Conservation (phyloP, 2,888 invertebrate species). For the Thymelicus sylvestris region DNA sequence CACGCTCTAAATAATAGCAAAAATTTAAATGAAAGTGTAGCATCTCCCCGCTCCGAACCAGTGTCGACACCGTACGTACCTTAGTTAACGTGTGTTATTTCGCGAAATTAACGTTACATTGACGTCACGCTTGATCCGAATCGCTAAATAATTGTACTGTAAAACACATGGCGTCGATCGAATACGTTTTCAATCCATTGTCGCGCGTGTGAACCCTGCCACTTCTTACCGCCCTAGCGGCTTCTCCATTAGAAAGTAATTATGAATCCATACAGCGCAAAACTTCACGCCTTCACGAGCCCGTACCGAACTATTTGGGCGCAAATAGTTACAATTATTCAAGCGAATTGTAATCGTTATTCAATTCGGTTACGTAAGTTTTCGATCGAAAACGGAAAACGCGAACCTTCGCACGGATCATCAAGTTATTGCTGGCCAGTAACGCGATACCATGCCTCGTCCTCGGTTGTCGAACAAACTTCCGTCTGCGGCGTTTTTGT, state of each 20-base stretch:
- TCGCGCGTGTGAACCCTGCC: slow-evolving; percentile 66
- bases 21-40: slow-evolving; percentile 78
- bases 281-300: slow-evolving; percentile 55
- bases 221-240: slow-evolving; percentile 65
- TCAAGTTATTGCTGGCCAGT: slow-evolving; percentile 64
- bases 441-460: slow-evolving; percentile 68
- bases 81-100: slow-evolving; percentile 45
- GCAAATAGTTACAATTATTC: slow-evolving; percentile 64
- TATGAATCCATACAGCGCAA: slow-evolving; percentile 60
- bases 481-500: slow-evolving; percentile 74
- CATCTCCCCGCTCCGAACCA: slow-evolving; percentile 55
- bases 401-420: slow-evolving; percentile 70
- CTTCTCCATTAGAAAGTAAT: slow-evolving; percentile 76
- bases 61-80: slow-evolving; percentile 45
- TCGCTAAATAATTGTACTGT: slow-evolving; percentile 76
- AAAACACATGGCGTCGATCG: slow-evolving; percentile 61
- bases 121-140: slow-evolving; percentile 68
- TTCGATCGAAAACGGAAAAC: slow-evolving; percentile 61
- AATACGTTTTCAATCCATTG: slow-evolving; percentile 65
- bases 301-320: slow-evolving; percentile 49
- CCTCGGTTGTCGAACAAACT: slow-evolving; percentile 65
- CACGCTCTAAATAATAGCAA: slow-evolving; percentile 77
- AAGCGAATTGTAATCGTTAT: slow-evolving; percentile 68
- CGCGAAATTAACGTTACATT: slow-evolving; percentile 67
- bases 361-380: slow-evolving; percentile 70